A percentile compares a stretch with the other conserved stretches of the same genome.
Conservation (phyloP, 1,140 invertebrate species). For the Caerostris darwini region DNA sequence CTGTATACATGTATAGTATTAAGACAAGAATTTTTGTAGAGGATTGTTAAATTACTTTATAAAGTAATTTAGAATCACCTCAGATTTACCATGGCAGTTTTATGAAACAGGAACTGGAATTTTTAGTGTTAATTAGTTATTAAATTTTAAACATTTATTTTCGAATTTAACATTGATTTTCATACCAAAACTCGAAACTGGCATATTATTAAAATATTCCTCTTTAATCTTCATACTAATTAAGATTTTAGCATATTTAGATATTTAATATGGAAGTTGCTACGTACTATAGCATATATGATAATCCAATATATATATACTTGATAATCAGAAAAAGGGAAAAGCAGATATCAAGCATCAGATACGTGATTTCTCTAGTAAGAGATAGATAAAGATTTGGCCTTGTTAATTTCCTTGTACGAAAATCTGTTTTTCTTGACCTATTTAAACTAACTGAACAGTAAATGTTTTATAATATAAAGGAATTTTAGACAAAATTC, state of each 20-base stretch:
- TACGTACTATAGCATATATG: neutral
- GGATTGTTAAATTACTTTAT: too few species aligned
- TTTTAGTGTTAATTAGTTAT: too few species aligned
- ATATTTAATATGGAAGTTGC: neutral
- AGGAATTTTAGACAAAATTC: neutral
- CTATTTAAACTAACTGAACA: neutral
- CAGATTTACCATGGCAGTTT: too few species aligned
- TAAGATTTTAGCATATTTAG: neutral
- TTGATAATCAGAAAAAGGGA: neutral
- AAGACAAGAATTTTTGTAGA: too few species aligned
- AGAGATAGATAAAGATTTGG: slow-evolving; percentile 10
- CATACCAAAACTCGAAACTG: too few species aligned
- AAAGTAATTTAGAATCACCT: too few species aligned
- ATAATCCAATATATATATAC: neutral
- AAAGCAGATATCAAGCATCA: neutral
- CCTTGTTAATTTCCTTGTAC: slow-evolving; percentile 25
- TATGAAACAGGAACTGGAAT: too few species aligned
- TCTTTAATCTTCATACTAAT: neutral
- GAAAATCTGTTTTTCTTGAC: slow-evolving; percentile 20
- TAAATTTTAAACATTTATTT: too few species aligned
- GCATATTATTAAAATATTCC: neutral
- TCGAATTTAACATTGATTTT: too few species aligned
- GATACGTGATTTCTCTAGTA: neutral
- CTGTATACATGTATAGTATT: too few species aligned
- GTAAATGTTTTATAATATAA: neutral